Conservation (phyloP, 2,888 invertebrate genomes). For the Cryptosula pallasiana region DNA sequence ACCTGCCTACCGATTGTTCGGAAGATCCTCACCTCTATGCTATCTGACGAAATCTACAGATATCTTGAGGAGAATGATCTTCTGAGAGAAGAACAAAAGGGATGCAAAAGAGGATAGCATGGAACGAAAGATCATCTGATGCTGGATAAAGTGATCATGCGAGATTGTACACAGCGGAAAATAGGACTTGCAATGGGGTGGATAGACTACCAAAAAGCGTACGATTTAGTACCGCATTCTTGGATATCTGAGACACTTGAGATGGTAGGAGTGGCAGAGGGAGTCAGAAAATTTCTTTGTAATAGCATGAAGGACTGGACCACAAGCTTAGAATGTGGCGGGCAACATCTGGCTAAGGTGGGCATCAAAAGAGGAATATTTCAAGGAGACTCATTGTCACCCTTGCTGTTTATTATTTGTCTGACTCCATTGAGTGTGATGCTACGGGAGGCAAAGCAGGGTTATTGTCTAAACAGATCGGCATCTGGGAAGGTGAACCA, state of each 20-base stretch:
- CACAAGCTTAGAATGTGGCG: too few species aligned
- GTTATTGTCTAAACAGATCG: too few species aligned
- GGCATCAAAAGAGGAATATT: too few species aligned
- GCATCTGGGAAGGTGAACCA: too few species aligned
- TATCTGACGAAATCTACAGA: not conserved
- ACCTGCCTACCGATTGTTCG: not conserved
- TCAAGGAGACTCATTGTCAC: too few species aligned
- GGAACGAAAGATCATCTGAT: conserved; percentile 17
- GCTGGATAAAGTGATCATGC: not conserved
- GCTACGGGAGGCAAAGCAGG: too few species aligned
- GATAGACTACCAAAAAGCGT: not conserved
- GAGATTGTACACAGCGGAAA: not conserved
- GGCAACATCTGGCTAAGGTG: too few species aligned
- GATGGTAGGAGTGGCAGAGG: too few species aligned
- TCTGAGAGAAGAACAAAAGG: not conserved
- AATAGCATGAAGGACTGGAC: too few species aligned
- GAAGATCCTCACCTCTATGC: not conserved
- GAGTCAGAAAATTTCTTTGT: too few species aligned
- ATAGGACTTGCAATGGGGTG: not conserved
- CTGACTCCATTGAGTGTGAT: too few species aligned
- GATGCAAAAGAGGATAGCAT: not conserved
- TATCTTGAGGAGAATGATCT: not conserved
- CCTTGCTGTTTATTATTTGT: too few species aligned
- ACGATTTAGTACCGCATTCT: not conserved
- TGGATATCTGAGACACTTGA: not conserved